Conservation (phyloP, 2,113 vertebrate genomes). For the Cepphus grylle region DNA sequence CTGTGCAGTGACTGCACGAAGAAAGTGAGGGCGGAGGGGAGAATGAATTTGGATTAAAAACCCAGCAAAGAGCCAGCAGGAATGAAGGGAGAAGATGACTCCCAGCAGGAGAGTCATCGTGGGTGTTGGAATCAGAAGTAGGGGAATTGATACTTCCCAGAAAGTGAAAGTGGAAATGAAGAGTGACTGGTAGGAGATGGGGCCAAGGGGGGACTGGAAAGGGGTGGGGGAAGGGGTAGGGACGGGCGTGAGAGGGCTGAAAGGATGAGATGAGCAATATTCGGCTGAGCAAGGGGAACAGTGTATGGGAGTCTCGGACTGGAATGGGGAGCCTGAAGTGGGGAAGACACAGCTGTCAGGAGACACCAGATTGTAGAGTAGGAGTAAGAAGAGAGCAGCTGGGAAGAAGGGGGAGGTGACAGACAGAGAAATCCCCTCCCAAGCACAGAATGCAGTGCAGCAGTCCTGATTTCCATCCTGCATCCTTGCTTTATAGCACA, state of each 20-base stretch:
- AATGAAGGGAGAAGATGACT: neutral
- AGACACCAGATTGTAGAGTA: neutral
- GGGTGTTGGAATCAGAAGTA: neutral
- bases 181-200: neutral
- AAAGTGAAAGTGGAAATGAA: neutral
- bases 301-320: neutral
- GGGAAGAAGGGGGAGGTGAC: neutral
- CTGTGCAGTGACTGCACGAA: neutral
- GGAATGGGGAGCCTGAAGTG: neutral
- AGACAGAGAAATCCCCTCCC: neutral
- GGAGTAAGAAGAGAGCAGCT: neutral
- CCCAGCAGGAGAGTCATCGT: neutral
- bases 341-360: neutral
- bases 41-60: neutral
- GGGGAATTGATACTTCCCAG: neutral
- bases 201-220: neutral
- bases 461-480: neutral
- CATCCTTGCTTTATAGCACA: neutral
- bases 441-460: neutral
- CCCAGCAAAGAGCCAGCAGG: neutral
- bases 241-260: neutral
- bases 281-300: neutral
- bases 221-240: neutral
- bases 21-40: neutral
- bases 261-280: neutral